Evolutionary conservation across 1,140 invertebrate genomes (phyloP).

Genomic region (Macrotrachela quadricornifera): DNA sequence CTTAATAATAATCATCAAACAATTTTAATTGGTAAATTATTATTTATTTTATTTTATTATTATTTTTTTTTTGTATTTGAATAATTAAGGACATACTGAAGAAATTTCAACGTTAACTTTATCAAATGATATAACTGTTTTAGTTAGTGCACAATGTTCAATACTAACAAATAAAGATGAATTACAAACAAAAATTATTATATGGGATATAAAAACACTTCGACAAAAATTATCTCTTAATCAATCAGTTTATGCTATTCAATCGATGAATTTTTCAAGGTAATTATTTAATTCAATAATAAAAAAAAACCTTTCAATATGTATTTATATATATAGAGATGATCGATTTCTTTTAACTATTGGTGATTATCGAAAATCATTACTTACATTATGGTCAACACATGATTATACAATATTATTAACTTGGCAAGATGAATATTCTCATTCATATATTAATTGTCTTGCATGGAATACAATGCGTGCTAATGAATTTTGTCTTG

Average conservation of each 20-base stretch:
- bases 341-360: conserved; percentile 24
- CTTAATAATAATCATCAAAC: conserved; percentile 21
- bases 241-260: no score
- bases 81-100: conserved; percentile 20
- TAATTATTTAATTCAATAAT: no score
- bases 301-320: no score
- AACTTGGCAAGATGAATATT: no score
- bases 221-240: not conserved
- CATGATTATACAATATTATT: conserved; percentile 14
- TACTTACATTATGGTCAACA: conserved; percentile 23
- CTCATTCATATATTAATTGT: conserved; percentile 14
- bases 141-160: no score
- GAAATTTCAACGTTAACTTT: conserved; percentile 25
- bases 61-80: not conserved
- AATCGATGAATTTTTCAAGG: no score
- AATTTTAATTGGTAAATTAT: conserved; percentile 14
- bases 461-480: conserved; percentile 24
- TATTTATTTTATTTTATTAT: no score
- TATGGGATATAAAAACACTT: not conserved
- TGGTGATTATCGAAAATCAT: conserved; percentile 21
- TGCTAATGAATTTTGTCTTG: conserved; percentile 24
- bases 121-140: conserved; percentile 17
- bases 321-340: conserved; percentile 9
- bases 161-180: no score
- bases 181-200: no score